A percentile compares a stretch with the other conserved stretches of the same genome.
Evolutionary conservation across 2,888 invertebrate genomes (phyloP).

Genomic region (Andrena camellia): DNA sequence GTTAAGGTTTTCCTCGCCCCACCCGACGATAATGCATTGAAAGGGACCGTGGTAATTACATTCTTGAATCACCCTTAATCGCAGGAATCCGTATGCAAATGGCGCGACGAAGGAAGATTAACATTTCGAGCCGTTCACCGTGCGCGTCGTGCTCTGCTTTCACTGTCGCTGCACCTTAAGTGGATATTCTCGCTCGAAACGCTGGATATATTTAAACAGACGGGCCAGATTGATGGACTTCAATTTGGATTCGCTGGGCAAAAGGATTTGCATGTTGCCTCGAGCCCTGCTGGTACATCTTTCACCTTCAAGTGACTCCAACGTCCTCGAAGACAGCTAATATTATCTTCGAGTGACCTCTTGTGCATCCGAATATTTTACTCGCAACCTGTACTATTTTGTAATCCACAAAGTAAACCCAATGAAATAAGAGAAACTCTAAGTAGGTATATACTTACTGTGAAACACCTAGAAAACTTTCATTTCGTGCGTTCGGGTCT

Average conservation of each 20-base stretch:
- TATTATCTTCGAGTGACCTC: not conserved
- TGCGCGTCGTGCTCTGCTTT: not conserved
- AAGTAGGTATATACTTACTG: too few species aligned
- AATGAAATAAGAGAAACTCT: too few species aligned
- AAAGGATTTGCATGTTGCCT: slow-evolving; percentile 14
- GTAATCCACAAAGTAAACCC: too few species aligned
- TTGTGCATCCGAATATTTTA: too few species aligned
- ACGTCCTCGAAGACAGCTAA: too few species aligned
- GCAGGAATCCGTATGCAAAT: slow-evolving; percentile 32
- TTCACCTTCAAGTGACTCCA: not conserved
- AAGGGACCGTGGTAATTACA: slow-evolving; percentile 6
- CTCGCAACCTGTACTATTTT: too few species aligned
- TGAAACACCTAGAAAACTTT: too few species aligned
- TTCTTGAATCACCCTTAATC: slow-evolving; percentile 41
- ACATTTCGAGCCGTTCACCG: slow-evolving; percentile 18
- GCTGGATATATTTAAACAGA: slow-evolving; percentile 24
- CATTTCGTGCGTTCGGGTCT: too few species aligned
- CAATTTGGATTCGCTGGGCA: not conserved
- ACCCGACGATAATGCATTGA: not conserved
- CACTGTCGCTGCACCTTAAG: slow-evolving; percentile 24
- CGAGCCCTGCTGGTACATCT: not conserved
- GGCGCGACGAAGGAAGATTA: slow-evolving; percentile 21
- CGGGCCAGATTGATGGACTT: slow-evolving; percentile 30
- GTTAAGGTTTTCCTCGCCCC: not conserved
- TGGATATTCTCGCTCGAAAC: slow-evolving; percentile 11